Percentiles rank a stretch among this genome's conserved stretches.
Conservation (phyloP, 2,797 vertebrate species). For the Crenichthys baileyi region DNA sequence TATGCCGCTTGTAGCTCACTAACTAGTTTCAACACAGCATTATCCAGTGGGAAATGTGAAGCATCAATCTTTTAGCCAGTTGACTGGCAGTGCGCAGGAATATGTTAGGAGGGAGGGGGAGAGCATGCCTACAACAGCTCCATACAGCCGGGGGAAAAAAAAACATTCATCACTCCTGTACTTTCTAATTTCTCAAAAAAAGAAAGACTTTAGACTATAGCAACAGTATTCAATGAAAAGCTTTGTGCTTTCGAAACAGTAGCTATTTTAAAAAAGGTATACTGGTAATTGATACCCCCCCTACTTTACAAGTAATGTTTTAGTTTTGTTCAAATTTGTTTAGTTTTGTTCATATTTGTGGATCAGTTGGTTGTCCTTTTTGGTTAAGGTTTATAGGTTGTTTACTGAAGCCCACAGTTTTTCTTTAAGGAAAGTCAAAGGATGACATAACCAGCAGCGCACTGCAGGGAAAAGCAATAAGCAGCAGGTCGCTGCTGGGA, state of each 20-base stretch:
- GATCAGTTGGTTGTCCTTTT: slow-evolving; percentile 18
- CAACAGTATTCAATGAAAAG: background rate
- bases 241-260: background rate
- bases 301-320: slow-evolving; percentile 6
- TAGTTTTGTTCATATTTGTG: slow-evolving; percentile 16
- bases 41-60: background rate
- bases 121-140: too few relatives aligned
- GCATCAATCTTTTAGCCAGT: background rate
- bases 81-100: background rate
- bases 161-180: background rate
- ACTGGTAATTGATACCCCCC: too few relatives aligned
- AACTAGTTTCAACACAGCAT: background rate
- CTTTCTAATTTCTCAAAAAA: background rate
- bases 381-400: slow-evolving; percentile 9
- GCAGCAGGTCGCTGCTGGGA: slow-evolving; percentile 69
- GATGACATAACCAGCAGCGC: slow-evolving; percentile 76
- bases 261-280: background rate
- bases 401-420: slow-evolving; percentile 56
- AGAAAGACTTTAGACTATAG: background rate
- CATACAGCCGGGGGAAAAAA: background rate
- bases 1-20: background rate
- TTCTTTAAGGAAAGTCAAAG: slow-evolving; percentile 56
- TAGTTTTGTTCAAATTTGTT: slow-evolving; percentile 15
- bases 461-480: slow-evolving; percentile 71
- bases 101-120: background rate